Percentiles rank a stretch among this genome's conserved stretches.
These are phyloP conservation scores for Trichosurus vulpecula DNA, from an alignment of 2,797 vertebrate species.

Conservation along the genomic window DNA sequence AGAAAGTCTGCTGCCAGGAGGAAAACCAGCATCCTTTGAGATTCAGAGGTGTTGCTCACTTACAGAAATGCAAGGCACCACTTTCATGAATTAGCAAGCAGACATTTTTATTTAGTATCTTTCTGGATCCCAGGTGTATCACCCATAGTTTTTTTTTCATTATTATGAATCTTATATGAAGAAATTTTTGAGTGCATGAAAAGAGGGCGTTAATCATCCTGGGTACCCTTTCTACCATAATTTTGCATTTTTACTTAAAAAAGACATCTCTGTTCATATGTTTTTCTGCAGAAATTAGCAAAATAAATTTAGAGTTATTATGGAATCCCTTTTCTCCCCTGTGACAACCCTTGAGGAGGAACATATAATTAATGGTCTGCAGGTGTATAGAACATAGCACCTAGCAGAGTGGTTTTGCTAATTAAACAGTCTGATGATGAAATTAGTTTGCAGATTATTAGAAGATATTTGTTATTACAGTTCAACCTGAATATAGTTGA, in stretches of 20 bases:
- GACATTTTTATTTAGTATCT: neutral
- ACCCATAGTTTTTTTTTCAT: rapidly evolving
- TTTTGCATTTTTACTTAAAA: constrained; percentile 5
- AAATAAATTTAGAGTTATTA: neutral
- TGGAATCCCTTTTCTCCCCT: too few relatives aligned
- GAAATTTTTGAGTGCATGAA: neutral
- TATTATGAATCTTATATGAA: neutral
- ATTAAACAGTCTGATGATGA: neutral
- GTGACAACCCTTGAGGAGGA: neutral
- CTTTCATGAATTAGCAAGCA: neutral
- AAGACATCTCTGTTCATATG: neutral
- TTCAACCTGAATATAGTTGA: neutral
- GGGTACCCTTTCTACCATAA: neutral
- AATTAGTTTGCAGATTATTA: neutral
- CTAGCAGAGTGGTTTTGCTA: neutral
- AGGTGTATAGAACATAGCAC: neutral
- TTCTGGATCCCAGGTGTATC: neutral
- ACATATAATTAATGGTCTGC: neutral
- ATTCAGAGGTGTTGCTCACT: neutral
- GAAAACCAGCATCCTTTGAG: constrained; percentile 1
- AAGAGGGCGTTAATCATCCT: neutral
- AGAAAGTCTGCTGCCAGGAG: constrained; percentile 6
- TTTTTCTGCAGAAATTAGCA: neutral
- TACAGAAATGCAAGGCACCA: neutral
- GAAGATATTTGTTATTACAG: neutral